Evolutionary conservation across 2,113 vertebrate genomes (phyloP).

Genomic region (Callorhinus ursinus): DNA sequence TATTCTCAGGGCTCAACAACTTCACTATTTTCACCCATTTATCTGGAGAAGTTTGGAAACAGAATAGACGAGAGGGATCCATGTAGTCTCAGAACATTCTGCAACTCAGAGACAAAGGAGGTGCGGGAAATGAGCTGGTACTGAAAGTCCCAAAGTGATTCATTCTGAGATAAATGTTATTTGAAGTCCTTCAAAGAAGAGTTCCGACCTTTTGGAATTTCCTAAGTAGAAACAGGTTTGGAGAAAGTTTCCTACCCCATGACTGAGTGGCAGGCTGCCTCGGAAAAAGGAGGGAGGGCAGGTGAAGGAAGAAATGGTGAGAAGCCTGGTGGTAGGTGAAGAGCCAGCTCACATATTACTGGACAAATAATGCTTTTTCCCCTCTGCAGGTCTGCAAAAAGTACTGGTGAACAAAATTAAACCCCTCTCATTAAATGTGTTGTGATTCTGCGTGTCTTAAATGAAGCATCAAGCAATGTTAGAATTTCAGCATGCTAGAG

Average conservation of each 20-base stretch:
- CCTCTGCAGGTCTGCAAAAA: background rate
- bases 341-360: background rate
- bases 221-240: constrained; percentile 49
- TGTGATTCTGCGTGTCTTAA: background rate
- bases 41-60: background rate
- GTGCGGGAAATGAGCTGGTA: background rate
- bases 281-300: background rate
- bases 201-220: constrained; percentile 26
- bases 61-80: background rate
- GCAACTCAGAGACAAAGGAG: constrained; percentile 12
- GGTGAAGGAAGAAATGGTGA: background rate
- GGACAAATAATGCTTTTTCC: background rate
- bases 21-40: background rate
- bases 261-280: background rate
- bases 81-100: background rate
- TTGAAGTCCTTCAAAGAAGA: constrained; percentile 41
- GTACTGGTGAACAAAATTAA: background rate
- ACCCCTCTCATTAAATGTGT: background rate
- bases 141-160: constrained; percentile 48
- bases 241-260: constrained; percentile 2
- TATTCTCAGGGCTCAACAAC: background rate
- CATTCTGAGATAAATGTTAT: constrained; percentile 50
- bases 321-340: fast-evolving
- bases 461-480: background rate
- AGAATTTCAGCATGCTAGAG: background rate